Evolutionary conservation across 2,797 vertebrate species (phyloP), one percentile per base, ranked within the genome.

Genomic region (Rhinoraja longicauda): DNA sequence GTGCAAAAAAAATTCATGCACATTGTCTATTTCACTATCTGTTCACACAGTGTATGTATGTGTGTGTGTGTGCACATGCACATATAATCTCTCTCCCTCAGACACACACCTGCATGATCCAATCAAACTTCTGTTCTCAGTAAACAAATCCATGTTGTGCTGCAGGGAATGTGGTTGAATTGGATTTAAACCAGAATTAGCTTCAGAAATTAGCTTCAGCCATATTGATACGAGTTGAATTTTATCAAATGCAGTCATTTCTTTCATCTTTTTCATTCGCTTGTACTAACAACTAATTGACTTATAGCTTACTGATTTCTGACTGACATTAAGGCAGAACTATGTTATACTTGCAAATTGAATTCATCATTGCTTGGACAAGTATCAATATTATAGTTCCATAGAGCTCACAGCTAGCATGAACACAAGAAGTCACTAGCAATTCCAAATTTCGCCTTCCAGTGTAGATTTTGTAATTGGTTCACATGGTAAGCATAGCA

Each of bases 251-350:
- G 64, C 64, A 62, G 64, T 2, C 4, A 73, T 73, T 70, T 53
- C 10, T 29, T 91, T 73, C 91, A 91, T 24, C 39, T 73, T 72
- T 91, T 39, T 29, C 67, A 45, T 19, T 70, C 39, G 21, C 90
- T 73, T 73, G 36, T 91, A 64, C 67, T 91, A 91, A 91, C 53
- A 24, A 73, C 67, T 73, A 91, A 91, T 91, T 73, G 53, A 24
- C 70, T 39, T 45, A 39, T 45, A 36, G 4, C 36, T 72, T 45
- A 91, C 36, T 91, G 36, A 73, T 53, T 45, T 72, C 90, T 91
- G 62, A 90, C n/a, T 90, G 36, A 91, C 64, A 70, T 39, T 70
- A 39, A 36, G 64, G 64, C n/a, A 88, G 82, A 64, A 32, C 29
- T 6, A 62, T 62, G 21, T 64, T 72, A 21, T 53, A 53, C 12